Conservation (phyloP, 1,140 invertebrate species). For the Archegozetes longisetosus region DNA sequence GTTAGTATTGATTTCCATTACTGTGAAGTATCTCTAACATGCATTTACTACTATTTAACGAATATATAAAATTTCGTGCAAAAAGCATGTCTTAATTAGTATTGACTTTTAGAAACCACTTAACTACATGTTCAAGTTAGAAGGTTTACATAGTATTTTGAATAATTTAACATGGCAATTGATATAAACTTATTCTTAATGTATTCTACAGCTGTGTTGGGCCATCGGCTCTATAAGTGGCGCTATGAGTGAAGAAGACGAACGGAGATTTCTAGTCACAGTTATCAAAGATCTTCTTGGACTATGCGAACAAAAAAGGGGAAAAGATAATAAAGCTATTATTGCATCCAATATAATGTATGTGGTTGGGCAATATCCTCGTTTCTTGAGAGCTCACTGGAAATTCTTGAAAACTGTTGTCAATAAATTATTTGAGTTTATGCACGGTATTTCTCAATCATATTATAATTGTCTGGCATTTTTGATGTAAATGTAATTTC, state of each 20-base stretch:
- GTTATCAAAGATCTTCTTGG: constrained; percentile 97
- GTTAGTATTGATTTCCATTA: too few species aligned
- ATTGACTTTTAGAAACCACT: too few species aligned
- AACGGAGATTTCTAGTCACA: constrained; percentile 95
- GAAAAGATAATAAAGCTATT: constrained; percentile 99
- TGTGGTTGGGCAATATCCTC: constrained; percentile 97
- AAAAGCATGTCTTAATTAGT: too few species aligned
- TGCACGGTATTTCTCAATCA: constrained; percentile 56
- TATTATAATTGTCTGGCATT: background rate
- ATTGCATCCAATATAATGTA: constrained; percentile 99
- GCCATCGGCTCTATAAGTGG: constrained; percentile 99
- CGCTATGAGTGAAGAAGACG: constrained; percentile 97
- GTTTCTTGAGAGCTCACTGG: constrained; percentile 98
- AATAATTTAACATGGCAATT: background rate
- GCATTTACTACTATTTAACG: too few species aligned
- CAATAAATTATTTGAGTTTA: constrained; percentile 99
- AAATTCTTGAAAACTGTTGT: constrained; percentile 99
- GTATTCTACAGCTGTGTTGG: constrained; percentile 90
- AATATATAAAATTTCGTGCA: too few species aligned
- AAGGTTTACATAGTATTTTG: too few species aligned
- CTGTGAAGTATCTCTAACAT: too few species aligned
- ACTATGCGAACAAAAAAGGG: constrained; percentile 96
- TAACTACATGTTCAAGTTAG: too few species aligned
- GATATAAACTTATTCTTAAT: constrained; percentile 18
- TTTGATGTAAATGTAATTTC: background rate